A percentile compares a stretch with the other conserved stretches of the same genome.
phyloP scores from a whole-genome alignment of 2,797 vertebrate species.

The Paratrypauchen microcephalus region DNA sequence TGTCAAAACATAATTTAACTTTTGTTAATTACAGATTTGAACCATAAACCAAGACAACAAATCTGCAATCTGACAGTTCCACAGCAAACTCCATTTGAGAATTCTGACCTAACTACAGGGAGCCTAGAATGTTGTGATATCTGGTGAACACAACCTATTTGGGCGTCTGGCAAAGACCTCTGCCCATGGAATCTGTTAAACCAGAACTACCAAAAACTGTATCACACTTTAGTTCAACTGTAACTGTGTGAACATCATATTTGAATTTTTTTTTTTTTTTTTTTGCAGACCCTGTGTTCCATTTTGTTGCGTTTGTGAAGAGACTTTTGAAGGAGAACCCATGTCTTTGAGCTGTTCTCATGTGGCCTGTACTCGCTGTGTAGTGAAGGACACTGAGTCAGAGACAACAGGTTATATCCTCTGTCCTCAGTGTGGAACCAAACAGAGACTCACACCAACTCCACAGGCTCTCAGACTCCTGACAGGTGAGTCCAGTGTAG shows the following conservation, averaged over 20 bases:
- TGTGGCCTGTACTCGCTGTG: constrained; percentile 25
- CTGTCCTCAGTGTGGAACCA: constrained; percentile 27
- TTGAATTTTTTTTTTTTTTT: background rate
- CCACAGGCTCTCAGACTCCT: background rate
- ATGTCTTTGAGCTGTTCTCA: constrained; percentile 24
- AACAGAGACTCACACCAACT: background rate
- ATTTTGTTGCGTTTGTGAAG: background rate
- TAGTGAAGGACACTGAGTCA: background rate
- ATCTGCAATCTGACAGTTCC: too few species aligned
- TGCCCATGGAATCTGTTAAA: too few species aligned
- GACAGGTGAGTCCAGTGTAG: constrained; percentile 1
- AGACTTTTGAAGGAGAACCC: background rate
- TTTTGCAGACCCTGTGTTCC: background rate
- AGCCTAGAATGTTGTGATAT: too few species aligned
- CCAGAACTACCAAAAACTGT: too few species aligned
- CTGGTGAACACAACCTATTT: too few species aligned
- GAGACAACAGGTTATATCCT: background rate
- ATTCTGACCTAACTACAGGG: too few species aligned
- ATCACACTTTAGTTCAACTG: background rate
- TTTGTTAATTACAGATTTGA: too few species aligned
- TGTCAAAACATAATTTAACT: too few species aligned
- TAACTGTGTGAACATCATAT: background rate
- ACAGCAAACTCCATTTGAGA: too few species aligned
- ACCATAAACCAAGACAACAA: too few species aligned
- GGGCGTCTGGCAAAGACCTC: too few species aligned